These are phyloP conservation scores for Euleptes europaea DNA, from an alignment of 2,113 vertebrate genomes.

Conservation along the genomic window DNA sequence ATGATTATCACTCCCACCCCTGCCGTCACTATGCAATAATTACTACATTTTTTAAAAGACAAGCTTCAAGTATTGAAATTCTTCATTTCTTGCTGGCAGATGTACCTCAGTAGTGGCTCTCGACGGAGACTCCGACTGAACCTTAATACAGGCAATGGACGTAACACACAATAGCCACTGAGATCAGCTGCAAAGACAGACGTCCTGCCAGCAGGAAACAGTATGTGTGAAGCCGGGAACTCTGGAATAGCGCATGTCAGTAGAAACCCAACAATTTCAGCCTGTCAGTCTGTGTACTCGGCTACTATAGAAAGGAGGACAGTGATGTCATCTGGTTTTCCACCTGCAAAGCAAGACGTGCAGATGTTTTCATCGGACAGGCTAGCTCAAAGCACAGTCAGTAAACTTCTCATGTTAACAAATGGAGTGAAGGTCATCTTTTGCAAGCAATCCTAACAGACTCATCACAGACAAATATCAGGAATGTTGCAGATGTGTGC, in stretches of 20 bases:
- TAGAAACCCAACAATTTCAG: conserved; percentile 19
- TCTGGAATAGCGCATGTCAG: neutral
- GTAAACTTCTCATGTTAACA: neutral
- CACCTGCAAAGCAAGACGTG: conserved; percentile 77
- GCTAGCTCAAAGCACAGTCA: neutral
- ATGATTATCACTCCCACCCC: conserved; percentile 18
- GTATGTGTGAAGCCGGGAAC: conserved; percentile 48
- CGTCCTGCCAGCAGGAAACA: conserved; percentile 92
- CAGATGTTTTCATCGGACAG: neutral
- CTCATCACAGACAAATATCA: neutral
- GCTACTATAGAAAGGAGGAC: conserved; percentile 98
- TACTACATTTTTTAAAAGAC: conserved; percentile 45
- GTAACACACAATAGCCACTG: conserved; percentile 52
- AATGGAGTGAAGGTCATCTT: neutral
- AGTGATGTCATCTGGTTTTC: conserved; percentile 98
- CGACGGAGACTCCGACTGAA: conserved; percentile 46
- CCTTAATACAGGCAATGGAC: conserved; percentile 57
- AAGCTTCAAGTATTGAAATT: conserved; percentile 65
- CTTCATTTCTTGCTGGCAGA: conserved; percentile 68
- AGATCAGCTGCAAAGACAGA: conserved; percentile 69
- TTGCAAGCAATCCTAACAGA: neutral
- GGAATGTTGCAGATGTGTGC: neutral
- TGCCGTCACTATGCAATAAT: conserved; percentile 5
- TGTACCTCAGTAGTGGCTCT: conserved; percentile 70
- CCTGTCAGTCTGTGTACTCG: conserved; percentile 92